These are phyloP conservation scores for Caloenas nicobarica DNA, from an alignment of 2,113 vertebrate species.

Conservation along the genomic window DNA sequence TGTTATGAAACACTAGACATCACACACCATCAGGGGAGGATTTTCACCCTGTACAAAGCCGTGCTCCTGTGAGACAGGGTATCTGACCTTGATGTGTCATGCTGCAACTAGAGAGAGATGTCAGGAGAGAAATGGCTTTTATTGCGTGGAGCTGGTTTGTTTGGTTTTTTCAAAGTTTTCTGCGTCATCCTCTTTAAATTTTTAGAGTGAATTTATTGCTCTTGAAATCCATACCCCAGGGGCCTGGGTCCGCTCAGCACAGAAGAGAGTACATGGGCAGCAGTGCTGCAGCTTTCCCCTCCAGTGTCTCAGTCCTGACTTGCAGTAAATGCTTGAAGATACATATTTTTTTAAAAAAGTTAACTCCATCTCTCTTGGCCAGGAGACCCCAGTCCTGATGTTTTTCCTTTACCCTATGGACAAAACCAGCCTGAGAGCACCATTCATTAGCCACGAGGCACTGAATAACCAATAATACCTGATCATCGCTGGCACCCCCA, in stretches of 20 bases:
- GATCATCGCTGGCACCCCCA: neutral
- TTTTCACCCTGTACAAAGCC: neutral
- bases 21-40: neutral
- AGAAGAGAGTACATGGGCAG: conserved; percentile 6
- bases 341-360: too few relatives aligned
- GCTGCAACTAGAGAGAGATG: neutral
- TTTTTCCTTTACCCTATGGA: neutral
- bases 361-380: neutral
- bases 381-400: neutral
- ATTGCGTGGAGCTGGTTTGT: conserved; percentile 10
- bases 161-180: conserved; percentile 35
- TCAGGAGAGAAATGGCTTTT: conserved; percentile 55
- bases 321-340: neutral
- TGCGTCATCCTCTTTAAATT: conserved; percentile 63
- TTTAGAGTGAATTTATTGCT: conserved; percentile 66
- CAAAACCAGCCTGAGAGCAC: neutral
- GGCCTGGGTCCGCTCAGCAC: neutral
- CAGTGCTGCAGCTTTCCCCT: neutral
- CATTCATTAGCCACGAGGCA: neutral
- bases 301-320: neutral
- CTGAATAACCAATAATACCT: neutral
- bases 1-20: neutral
- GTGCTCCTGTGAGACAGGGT: conserved; percentile 10
- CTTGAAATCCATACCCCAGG: conserved; percentile 64
- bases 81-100: conserved; percentile 57